Evolutionary conservation across 53 echinoderm and acorn worm species (phyloP).

Genomic region (Apostichopus leukothele): DNA sequence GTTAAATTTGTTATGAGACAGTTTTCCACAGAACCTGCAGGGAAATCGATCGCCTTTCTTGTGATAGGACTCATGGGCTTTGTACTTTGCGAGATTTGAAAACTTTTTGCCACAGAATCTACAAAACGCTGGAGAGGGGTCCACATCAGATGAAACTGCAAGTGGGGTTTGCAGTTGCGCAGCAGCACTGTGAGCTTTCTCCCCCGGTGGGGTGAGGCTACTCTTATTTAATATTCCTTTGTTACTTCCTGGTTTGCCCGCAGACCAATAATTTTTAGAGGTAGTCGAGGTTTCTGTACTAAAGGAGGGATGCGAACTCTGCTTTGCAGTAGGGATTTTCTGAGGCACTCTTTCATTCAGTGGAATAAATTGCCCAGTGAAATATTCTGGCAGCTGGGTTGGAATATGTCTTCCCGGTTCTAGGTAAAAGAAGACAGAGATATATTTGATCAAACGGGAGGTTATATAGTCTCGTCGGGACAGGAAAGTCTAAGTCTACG

Average conservation of each 20-base stretch:
- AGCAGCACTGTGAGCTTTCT: background rate
- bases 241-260: background rate
- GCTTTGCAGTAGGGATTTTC: background rate
- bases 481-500: no score
- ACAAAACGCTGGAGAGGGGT: constrained; percentile 25
- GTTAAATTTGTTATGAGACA: background rate
- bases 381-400: constrained; percentile 1
- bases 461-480: background rate
- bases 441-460: background rate
- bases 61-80: constrained; percentile 32
- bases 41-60: background rate
- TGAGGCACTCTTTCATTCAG: background rate
- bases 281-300: background rate
- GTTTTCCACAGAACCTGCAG: constrained; percentile 30
- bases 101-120: constrained; percentile 36
- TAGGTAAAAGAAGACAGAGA: background rate
- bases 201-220: background rate
- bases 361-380: constrained; percentile 2
- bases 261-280: background rate
- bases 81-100: constrained; percentile 30
- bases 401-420: background rate
- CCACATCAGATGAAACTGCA: background rate
- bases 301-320: background rate
- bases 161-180: background rate
- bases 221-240: background rate